Conservation (phyloP, 2,888 invertebrate genomes). For the Allacma fusca region DNA sequence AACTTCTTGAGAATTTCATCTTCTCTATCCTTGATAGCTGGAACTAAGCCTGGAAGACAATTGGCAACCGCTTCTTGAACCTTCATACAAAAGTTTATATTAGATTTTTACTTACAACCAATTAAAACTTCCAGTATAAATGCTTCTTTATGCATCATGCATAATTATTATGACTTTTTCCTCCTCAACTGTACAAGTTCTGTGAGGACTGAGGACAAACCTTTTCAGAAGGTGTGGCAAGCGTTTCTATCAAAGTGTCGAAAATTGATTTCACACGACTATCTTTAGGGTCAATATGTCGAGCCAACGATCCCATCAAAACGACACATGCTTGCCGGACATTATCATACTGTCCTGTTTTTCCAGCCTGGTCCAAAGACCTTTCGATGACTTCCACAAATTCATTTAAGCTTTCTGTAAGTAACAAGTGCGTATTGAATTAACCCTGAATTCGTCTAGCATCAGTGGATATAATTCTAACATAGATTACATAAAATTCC, state of each 20-base stretch:
- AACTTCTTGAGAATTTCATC: conserved; percentile 86
- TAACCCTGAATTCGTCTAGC: too few species aligned
- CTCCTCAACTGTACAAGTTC: too few species aligned
- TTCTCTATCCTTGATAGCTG: conserved; percentile 90
- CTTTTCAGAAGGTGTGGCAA: conserved; percentile 96
- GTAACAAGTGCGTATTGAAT: background rate
- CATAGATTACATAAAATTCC: too few species aligned
- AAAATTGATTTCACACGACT: conserved; percentile 93
- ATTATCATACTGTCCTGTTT: conserved; percentile 87
- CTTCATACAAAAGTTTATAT: conserved; percentile 64
- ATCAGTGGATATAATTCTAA: too few species aligned
- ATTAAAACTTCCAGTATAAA: too few species aligned
- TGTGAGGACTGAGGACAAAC: too few species aligned
- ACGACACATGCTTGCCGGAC: conserved; percentile 96
- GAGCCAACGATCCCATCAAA: conserved; percentile 95
- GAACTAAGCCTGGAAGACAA: conserved; percentile 92
- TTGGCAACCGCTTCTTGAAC: conserved; percentile 98
- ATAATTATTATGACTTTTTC: too few species aligned
- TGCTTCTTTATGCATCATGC: too few species aligned
- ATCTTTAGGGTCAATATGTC: conserved; percentile 91
- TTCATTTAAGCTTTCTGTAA: conserved; percentile 66
- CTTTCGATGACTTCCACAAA: conserved; percentile 91
- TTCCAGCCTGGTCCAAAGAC: conserved; percentile 91
- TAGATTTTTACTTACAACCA: background rate
- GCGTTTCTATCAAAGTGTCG: conserved; percentile 83